A percentile compares a stretch with the other conserved stretches of the same genome.
Conservation (phyloP, 2,888 invertebrate genomes). For the Temnothorax rugatulus region DNA sequence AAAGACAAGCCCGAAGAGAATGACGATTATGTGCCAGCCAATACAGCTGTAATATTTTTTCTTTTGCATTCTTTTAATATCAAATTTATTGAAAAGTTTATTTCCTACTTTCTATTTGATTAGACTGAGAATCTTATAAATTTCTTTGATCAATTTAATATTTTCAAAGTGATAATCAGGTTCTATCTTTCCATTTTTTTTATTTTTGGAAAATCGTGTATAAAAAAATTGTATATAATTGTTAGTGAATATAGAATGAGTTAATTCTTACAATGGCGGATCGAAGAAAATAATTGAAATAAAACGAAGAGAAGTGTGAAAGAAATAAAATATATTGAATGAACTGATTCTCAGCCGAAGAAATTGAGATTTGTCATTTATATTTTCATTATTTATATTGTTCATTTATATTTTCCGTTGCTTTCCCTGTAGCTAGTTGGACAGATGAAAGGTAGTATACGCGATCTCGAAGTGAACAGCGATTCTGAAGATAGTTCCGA, state of each 20-base stretch:
- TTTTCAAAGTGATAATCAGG: not conserved
- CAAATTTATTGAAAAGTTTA: conserved; percentile 26
- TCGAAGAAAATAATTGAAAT: not conserved
- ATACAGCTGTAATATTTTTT: conserved; percentile 88
- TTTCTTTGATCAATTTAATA: not conserved
- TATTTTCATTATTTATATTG: not conserved
- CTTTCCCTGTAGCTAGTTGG: conserved; percentile 90
- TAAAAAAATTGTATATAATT: conserved; percentile 16
- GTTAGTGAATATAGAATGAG: not conserved
- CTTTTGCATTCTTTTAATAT: conserved; percentile 1
- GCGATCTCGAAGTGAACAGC: conserved; percentile 93
- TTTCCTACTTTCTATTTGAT: not conserved
- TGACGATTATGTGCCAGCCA: conserved; percentile 88
- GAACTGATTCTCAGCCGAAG: not conserved
- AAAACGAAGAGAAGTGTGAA: not conserved
- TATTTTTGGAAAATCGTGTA: not conserved
- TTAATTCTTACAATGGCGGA: not conserved
- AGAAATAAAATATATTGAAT: not conserved
- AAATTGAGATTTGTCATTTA: not conserved
- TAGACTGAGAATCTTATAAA: not conserved
- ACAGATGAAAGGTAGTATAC: conserved; percentile 94
- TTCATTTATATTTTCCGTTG: not conserved
- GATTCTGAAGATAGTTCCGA: conserved; percentile 89
- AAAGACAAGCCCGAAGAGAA: conserved; percentile 91
- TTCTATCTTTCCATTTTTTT: not conserved